phyloP scores from a whole-genome alignment of 2,888 invertebrate genomes.

The Rhopalosiphum nymphaeae region DNA sequence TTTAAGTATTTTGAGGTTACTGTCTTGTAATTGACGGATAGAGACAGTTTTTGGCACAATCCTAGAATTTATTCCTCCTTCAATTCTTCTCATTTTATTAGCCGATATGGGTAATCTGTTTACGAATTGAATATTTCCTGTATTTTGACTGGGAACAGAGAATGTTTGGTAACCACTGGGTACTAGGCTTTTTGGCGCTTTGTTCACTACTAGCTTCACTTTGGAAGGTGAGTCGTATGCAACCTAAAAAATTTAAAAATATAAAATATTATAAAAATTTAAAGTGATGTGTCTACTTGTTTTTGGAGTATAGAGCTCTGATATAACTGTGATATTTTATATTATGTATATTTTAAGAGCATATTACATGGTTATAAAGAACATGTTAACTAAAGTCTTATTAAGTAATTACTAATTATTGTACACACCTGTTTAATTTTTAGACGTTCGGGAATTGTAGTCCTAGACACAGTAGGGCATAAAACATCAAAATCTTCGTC shows the following conservation, averaged over 20 bases:
- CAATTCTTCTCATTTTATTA: conserved; percentile 21
- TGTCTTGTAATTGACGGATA: conserved; percentile 55
- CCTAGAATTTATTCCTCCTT: conserved; percentile 23
- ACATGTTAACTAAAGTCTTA: neutral
- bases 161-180: conserved; percentile 62
- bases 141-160: conserved; percentile 55
- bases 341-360: neutral
- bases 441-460: conserved; percentile 44
- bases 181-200: conserved; percentile 53
- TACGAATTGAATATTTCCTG: conserved; percentile 56
- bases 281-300: neutral
- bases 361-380: neutral
- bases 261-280: neutral
- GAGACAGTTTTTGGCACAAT: conserved; percentile 55
- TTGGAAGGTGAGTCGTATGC: conserved; percentile 62
- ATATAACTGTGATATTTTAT: neutral
- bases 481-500: neutral
- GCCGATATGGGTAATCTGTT: conserved; percentile 34
- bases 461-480: neutral
- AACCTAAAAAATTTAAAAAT: conserved; percentile 49
- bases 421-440: conserved; percentile 56
- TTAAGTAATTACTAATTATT: neutral
- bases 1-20: conserved; percentile 38
- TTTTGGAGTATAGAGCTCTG: neutral
- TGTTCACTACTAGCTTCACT: conserved; percentile 60